Conservation (phyloP, 2,113 vertebrate species). For the Rhea pennata region DNA sequence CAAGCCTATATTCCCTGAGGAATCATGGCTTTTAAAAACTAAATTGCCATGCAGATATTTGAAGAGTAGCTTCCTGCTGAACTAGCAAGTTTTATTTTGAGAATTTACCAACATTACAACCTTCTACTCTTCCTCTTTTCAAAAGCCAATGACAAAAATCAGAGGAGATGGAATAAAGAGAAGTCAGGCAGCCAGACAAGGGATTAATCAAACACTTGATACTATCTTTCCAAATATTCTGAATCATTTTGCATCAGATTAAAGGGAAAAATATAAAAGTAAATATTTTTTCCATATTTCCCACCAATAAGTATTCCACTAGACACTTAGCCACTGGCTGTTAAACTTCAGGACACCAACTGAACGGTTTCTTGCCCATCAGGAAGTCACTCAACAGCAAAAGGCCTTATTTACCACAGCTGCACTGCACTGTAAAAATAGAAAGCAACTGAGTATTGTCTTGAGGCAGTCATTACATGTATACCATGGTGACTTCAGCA, state of each 20-base stretch:
- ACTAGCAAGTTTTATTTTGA: not conserved
- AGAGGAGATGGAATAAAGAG: not conserved
- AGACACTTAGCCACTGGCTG: not conserved
- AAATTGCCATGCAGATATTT: not conserved
- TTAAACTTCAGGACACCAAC: not conserved
- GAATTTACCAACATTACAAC: not conserved
- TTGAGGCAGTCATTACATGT: not conserved
- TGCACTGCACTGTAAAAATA: not conserved
- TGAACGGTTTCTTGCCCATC: not conserved
- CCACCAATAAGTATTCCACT: not conserved
- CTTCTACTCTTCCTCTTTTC: not conserved
- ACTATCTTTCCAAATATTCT: conserved; percentile 4
- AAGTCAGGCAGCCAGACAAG: not conserved
- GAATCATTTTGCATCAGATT: not conserved
- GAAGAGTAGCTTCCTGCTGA: not conserved
- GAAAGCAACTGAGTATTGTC: not conserved
- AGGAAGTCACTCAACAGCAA: not conserved
- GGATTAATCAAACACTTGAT: not conserved
- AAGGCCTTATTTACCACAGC: not conserved
- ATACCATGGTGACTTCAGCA: not conserved
- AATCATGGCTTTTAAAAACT: not conserved
- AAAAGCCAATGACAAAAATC: not conserved
- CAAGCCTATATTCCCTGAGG: not conserved
- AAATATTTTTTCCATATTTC: not conserved
- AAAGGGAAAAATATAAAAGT: not conserved